Percentiles rank a stretch among this genome's conserved stretches.
These are phyloP conservation scores for Salvelinus fontinalis DNA, from an alignment of 2,113 vertebrate genomes.

Conservation along the genomic window DNA sequence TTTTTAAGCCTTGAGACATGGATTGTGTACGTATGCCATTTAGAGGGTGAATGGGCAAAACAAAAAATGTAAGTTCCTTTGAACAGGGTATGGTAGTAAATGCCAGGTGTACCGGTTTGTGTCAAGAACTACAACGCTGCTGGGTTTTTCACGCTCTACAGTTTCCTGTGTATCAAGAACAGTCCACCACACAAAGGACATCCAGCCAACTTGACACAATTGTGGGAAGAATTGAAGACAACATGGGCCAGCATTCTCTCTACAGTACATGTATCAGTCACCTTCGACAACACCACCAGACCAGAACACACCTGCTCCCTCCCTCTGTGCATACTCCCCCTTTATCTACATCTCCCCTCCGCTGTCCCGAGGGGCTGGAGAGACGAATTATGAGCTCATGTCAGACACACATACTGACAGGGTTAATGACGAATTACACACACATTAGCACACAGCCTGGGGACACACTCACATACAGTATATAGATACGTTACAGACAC, in stretches of 20 bases:
- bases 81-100: too few species aligned
- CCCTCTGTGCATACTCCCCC: background rate
- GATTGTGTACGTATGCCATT: too few species aligned
- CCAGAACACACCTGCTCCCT: conserved; percentile 32
- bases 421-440: conserved; percentile 78
- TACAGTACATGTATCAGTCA: background rate
- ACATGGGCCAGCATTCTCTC: background rate
- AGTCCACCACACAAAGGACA: too few species aligned
- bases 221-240: too few species aligned
- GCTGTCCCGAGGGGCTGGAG: conserved; percentile 54
- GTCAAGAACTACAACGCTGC: too few species aligned
- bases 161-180: too few species aligned
- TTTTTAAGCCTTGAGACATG: too few species aligned
- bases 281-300: background rate
- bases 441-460: conserved; percentile 72
- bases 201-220: too few species aligned
- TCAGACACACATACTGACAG: conserved; percentile 71
- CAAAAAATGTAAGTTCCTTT: too few species aligned
- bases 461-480: conserved; percentile 40
- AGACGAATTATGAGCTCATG: conserved; percentile 71
- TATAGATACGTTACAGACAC: background rate
- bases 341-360: background rate
- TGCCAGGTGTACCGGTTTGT: too few species aligned
- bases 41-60: too few species aligned
- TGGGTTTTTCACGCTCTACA: too few species aligned